Evolutionary conservation across 2,888 invertebrate species (phyloP).

Genomic region (Agrotis exclamationis): DNA sequence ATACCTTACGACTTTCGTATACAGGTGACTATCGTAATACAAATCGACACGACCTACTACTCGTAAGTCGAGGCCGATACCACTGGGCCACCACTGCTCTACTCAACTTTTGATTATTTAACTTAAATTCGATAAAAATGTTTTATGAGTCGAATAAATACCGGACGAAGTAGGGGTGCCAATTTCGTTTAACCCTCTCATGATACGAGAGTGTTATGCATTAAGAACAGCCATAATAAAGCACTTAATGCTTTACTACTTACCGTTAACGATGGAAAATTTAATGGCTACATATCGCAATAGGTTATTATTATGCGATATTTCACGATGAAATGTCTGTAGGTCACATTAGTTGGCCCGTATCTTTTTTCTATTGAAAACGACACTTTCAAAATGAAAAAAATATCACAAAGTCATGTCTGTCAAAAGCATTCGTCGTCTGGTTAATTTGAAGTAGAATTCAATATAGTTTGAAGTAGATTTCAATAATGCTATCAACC

Average conservation of each 20-base stretch:
- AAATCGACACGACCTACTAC: too few relatives aligned
- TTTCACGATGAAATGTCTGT: neutral
- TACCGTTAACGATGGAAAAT: conserved; percentile 32
- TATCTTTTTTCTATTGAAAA: neutral
- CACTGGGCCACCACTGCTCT: too few relatives aligned
- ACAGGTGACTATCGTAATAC: too few relatives aligned
- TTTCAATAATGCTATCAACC: neutral
- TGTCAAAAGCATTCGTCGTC: neutral
- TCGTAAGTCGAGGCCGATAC: too few relatives aligned
- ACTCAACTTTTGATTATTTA: too few relatives aligned
- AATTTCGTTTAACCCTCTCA: neutral
- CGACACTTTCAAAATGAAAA: too few relatives aligned
- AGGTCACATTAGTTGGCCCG: neutral
- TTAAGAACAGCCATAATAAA: conserved; percentile 41
- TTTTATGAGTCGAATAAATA: too few relatives aligned
- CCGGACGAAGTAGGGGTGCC: neutral
- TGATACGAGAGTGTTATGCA: conserved; percentile 5
- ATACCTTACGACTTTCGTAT: too few relatives aligned
- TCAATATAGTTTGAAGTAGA: neutral
- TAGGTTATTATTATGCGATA: conserved; percentile 11
- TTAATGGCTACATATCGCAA: conserved; percentile 13
- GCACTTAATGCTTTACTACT: conserved; percentile 32
- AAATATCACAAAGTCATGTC: too few relatives aligned
- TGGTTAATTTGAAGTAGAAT: neutral
- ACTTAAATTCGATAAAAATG: too few relatives aligned